Evolutionary conservation across 2,797 vertebrate species (phyloP).

Genomic region (Sebastiscus tertius): DNA sequence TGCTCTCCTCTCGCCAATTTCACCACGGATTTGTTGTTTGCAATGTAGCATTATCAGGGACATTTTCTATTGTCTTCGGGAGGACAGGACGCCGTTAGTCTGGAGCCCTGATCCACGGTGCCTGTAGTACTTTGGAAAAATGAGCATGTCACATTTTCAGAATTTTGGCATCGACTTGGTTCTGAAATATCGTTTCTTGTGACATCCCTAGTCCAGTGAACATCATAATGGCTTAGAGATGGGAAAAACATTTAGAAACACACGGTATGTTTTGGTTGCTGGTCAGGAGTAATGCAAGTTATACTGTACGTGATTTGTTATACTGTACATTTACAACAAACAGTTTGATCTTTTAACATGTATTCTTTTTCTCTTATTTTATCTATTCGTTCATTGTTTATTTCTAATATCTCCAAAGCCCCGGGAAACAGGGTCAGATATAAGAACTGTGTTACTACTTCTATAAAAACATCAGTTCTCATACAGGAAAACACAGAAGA

Average conservation of each 20-base stretch:
- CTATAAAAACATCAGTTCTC: not conserved
- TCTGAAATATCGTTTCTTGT: too few relatives aligned
- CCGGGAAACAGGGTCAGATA: not conserved
- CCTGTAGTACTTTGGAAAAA: too few relatives aligned
- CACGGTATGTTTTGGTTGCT: not conserved
- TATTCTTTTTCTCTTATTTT: not conserved
- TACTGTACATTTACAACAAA: not conserved
- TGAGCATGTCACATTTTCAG: too few relatives aligned
- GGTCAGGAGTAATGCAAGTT: not conserved
- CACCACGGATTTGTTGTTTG: not conserved
- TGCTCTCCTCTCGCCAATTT: too few relatives aligned
- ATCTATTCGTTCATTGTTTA: not conserved
- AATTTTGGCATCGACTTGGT: too few relatives aligned
- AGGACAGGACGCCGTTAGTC: too few relatives aligned
- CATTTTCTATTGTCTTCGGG: too few relatives aligned
- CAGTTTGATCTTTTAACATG: not conserved
- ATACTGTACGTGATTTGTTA: not conserved
- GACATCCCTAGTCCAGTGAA: too few relatives aligned
- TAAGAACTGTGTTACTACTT: not conserved
- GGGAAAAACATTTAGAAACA: not conserved
- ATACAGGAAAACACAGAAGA: not conserved
- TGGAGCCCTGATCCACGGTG: too few relatives aligned
- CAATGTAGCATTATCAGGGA: too few relatives aligned
- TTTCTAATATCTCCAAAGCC: not conserved
- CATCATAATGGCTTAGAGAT: too few relatives aligned